A percentile compares a stretch with the other conserved stretches of the same genome.
phyloP scores from a whole-genome alignment of 2,113 vertebrate species.

The Aptenodytes forsteri region DNA sequence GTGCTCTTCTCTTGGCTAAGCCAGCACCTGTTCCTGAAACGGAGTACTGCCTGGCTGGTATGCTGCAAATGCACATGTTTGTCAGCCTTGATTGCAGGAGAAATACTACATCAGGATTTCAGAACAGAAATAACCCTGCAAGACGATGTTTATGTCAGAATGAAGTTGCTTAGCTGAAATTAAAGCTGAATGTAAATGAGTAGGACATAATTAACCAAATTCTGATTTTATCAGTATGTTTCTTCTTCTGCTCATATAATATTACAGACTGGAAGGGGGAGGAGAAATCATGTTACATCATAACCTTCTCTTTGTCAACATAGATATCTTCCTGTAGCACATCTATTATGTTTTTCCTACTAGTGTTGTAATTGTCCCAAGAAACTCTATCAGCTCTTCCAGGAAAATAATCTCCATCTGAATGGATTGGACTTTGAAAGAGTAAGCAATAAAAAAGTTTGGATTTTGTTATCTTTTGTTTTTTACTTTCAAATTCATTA shows the following conservation, averaged over 20 bases:
- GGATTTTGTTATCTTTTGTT: neutral
- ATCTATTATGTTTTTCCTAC: neutral
- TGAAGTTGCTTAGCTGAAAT: neutral
- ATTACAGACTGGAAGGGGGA: neutral
- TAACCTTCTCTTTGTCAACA: neutral
- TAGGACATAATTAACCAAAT: neutral
- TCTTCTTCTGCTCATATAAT: neutral
- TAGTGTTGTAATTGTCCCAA: neutral
- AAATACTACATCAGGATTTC: neutral
- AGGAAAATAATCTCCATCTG: neutral
- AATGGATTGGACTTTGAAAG: neutral
- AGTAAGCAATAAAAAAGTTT: neutral
- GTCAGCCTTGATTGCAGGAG: neutral
- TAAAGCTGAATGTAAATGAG: neutral
- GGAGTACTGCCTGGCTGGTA: neutral
- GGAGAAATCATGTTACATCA: neutral
- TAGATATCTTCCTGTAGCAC: neutral
- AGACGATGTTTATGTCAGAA: neutral
- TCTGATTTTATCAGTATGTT: neutral
- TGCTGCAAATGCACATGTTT: neutral
- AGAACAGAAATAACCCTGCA: neutral
- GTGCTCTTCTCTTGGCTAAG: neutral
- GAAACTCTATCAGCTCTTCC: neutral
- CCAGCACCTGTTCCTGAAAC: rapidly evolving
- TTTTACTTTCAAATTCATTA: neutral